These are phyloP conservation scores for Gisinianus flammeolus DNA, from an alignment of 2,888 invertebrate species.

Conservation along the genomic window DNA sequence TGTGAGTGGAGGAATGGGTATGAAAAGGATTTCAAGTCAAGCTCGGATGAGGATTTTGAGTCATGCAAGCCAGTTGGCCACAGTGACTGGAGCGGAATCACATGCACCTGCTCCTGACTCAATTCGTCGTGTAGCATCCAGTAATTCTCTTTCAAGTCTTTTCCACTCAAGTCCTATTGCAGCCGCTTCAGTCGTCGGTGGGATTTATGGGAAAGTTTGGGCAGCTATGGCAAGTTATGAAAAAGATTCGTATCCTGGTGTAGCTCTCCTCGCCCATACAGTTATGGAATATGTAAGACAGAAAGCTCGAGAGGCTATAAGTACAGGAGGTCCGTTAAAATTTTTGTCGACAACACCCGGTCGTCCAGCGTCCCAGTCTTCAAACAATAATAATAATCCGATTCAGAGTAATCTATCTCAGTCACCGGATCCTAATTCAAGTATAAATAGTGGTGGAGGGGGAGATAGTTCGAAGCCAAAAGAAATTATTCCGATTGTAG, in stretches of 20 bases:
- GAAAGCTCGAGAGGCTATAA: conserved; percentile 47
- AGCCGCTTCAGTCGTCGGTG: conserved; percentile 65
- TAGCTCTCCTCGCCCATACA: conserved; percentile 77
- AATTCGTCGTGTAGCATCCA: conserved; percentile 72
- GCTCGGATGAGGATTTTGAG: conserved; percentile 63
- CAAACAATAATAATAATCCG: conserved; percentile 5
- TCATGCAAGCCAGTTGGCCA: conserved; percentile 61
- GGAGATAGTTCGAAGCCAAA: conserved; percentile 35
- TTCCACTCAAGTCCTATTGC: conserved; percentile 53
- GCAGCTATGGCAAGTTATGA: conserved; percentile 76
- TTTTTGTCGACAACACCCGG: background rate
- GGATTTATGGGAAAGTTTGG: conserved; percentile 91
- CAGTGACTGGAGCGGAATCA: conserved; percentile 55
- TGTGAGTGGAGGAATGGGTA: conserved; percentile 50
- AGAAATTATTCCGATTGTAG: conserved; percentile 54
- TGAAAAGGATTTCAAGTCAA: conserved; percentile 62
- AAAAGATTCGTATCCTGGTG: conserved; percentile 85
- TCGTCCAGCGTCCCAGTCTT: background rate
- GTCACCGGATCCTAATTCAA: conserved; percentile 33
- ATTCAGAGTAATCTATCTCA: conserved; percentile 14
- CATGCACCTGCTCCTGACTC: conserved; percentile 53
- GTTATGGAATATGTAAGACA: conserved; percentile 74
- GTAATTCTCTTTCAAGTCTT: conserved; percentile 72
- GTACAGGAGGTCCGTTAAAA: background rate
- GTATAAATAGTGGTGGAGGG: conserved; percentile 9